These are phyloP conservation scores for Falco rusticolus DNA, from an alignment of 2,797 vertebrate genomes.

Conservation along the genomic window DNA sequence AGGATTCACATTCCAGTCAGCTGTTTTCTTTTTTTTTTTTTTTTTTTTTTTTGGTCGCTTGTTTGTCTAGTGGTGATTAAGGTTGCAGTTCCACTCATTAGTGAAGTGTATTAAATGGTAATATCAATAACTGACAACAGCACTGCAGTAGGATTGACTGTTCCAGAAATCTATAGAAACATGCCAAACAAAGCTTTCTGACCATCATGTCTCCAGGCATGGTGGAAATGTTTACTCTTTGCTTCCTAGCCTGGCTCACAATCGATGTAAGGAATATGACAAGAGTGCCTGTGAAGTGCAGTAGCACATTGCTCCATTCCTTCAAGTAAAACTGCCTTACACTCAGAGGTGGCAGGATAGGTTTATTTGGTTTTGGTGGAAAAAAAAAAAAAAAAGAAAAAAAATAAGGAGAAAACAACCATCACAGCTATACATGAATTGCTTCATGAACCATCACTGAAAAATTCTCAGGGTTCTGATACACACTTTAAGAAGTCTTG, in stretches of 20 bases:
- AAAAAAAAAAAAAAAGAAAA: rapidly evolving
- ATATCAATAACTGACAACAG: conserved; percentile 40
- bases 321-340: neutral
- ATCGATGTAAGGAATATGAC: neutral
- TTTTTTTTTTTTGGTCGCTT: neutral
- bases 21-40: neutral
- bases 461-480: neutral
- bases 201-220: neutral
- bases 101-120: conserved; percentile 12
- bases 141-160: neutral
- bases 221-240: neutral
- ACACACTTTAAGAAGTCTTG: neutral
- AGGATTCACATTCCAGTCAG: neutral
- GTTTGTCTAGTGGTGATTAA: conserved; percentile 3
- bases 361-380: rapidly evolving
- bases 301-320: rapidly evolving
- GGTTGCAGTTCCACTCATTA: conserved; percentile 11
- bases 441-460: neutral
- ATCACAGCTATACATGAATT: rapidly evolving
- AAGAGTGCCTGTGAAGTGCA: neutral
- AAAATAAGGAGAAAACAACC: neutral
- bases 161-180: conserved; percentile 7
- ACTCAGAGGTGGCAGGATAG: neutral
- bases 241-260: neutral
- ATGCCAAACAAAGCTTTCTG: neutral